These are phyloP conservation scores for Plodia interpunctella DNA, from an alignment of 1,140 invertebrate species.

Conservation along the genomic window DNA sequence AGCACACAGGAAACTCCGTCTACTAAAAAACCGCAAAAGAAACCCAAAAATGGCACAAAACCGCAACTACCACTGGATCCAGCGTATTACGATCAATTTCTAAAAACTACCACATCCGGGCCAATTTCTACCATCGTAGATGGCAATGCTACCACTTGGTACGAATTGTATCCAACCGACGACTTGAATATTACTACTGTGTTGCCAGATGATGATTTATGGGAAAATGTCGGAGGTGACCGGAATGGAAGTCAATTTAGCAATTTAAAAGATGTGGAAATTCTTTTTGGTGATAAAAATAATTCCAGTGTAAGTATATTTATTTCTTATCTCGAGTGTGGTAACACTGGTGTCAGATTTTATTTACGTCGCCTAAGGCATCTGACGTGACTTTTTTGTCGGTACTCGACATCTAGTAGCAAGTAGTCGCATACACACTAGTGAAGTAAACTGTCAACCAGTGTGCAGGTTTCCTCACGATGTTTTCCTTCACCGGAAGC, in stretches of 20 bases:
- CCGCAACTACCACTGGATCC: slow-evolving; percentile 48
- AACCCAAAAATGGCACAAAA: slow-evolving; percentile 37
- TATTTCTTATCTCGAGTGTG: no score
- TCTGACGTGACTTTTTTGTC: no score
- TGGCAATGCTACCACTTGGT: slow-evolving; percentile 59
- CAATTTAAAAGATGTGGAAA: slow-evolving; percentile 66
- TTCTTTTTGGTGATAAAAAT: slow-evolving; percentile 53
- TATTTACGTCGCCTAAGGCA: no score
- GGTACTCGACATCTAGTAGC: no score
- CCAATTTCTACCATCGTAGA: slow-evolving; percentile 38
- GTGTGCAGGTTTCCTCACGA: no score
- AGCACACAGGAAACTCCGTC: slow-evolving; percentile 29
- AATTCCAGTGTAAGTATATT: slow-evolving; percentile 37
- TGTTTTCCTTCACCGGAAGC: no score
- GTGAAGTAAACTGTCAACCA: no score
- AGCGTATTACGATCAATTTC: slow-evolving; percentile 69
- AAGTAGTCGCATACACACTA: no score
- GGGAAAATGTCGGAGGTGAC: slow-evolving; percentile 53
- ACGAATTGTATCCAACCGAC: slow-evolving; percentile 49
- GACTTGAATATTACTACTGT: slow-evolving; percentile 42
- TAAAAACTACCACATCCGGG: slow-evolving; percentile 56
- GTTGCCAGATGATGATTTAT: slow-evolving; percentile 52
- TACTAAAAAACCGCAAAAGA: slow-evolving; percentile 24
- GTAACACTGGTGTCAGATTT: no score
- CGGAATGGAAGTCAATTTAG: slow-evolving; percentile 36